phyloP scores from a whole-genome alignment of 1,140 invertebrate species.

The Himalopsyche phryganea region DNA sequence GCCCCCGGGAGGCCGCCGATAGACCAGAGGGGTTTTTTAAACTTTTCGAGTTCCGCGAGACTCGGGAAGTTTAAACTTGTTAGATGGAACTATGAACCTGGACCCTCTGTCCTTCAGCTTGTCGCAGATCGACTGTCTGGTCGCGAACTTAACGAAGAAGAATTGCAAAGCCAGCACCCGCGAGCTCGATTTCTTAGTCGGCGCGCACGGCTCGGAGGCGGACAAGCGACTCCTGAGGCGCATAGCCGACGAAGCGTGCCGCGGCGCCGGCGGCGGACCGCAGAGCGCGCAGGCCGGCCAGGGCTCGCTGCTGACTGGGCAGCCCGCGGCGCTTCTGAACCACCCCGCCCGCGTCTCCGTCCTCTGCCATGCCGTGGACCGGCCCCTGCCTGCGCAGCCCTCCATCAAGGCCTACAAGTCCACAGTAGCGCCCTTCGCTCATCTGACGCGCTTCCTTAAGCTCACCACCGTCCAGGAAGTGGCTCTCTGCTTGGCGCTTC shows the following conservation, averaged over 20 bases:
- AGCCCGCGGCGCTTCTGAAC: conserved; percentile 40
- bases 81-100: conserved; percentile 96
- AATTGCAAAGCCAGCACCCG: conserved; percentile 85
- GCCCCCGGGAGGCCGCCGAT: conserved; percentile 8
- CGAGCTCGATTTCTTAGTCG: conserved; percentile 51
- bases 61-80: conserved; percentile 25
- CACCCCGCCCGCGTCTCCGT: conserved; percentile 46
- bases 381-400: conserved; percentile 38
- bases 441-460: conserved; percentile 79
- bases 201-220: conserved; percentile 29
- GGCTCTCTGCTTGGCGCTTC: conserved; percentile 78
- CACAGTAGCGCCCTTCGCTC: conserved; percentile 70
- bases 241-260: conserved; percentile 41
- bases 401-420: conserved; percentile 67
- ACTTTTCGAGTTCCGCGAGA: conserved; percentile 22
- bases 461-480: conserved; percentile 86
- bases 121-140: conserved; percentile 95
- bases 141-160: conserved; percentile 93
- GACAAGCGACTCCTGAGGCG: conserved; percentile 43
- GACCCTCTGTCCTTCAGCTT: conserved; percentile 96
- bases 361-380: conserved; percentile 45
- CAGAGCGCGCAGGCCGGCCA: conserved; percentile 25
- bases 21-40: conserved; percentile 7
- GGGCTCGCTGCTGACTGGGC: conserved; percentile 34
- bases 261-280: conserved; percentile 18